Evolutionary conservation across 2,888 invertebrate genomes (phyloP).

Genomic region (Scaptomyza parva): DNA sequence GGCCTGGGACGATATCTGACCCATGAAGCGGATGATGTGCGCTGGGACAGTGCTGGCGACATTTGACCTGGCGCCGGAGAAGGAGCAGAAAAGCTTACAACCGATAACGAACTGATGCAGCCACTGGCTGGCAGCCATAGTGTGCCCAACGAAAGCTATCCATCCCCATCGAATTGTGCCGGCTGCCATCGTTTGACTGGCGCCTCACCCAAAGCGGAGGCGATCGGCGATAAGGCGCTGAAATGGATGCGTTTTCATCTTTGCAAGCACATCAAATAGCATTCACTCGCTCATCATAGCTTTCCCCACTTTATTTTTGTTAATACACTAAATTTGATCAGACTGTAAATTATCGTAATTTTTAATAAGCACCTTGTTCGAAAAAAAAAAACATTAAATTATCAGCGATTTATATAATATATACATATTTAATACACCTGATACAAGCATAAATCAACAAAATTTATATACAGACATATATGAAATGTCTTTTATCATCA

Average conservation of each 20-base stretch:
- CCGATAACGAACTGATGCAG: constrained; percentile 38
- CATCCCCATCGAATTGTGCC: constrained; percentile 69
- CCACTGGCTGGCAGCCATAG: constrained; percentile 51
- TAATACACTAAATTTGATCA: constrained; percentile 18
- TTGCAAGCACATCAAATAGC: constrained; percentile 83
- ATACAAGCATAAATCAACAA: constrained; percentile 5
- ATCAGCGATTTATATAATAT: background rate
- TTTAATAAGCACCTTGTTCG: constrained; percentile 27
- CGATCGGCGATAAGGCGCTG: constrained; percentile 84
- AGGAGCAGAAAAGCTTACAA: constrained; percentile 4
- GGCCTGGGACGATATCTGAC: constrained; percentile 93
- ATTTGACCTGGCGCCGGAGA: constrained; percentile 81
- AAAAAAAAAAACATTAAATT: constrained; percentile 4
- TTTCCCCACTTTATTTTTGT: constrained; percentile 5
- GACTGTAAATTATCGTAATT: constrained; percentile 31
- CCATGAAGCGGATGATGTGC: constrained; percentile 96
- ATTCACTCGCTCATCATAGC: constrained; percentile 12
- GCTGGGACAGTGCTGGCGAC: constrained; percentile 88
- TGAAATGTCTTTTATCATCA: constrained; percentile 6
- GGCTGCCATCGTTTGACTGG: constrained; percentile 80
- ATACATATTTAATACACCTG: background rate
- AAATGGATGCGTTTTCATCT: constrained; percentile 85
- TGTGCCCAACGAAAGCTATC: constrained; percentile 55
- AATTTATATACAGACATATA: constrained; percentile 16
- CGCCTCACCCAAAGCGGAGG: constrained; percentile 83